phyloP scores from a whole-genome alignment of 2,888 invertebrate species.

The Cinara cedri region DNA sequence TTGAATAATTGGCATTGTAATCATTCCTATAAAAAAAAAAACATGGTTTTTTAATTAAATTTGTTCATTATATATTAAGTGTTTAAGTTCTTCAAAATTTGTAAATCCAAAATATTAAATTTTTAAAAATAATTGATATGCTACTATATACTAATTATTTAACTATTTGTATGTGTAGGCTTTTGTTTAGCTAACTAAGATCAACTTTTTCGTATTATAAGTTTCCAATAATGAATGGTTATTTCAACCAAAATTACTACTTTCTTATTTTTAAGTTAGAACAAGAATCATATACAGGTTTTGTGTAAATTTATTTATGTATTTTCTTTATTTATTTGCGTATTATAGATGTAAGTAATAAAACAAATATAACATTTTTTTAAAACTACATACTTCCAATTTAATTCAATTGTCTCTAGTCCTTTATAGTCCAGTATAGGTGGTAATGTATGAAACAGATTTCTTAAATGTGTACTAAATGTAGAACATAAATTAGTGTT shows the following conservation, averaged over 20 bases:
- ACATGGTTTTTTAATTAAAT: neutral
- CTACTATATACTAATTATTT: too few relatives aligned
- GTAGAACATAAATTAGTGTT: constrained; percentile 36
- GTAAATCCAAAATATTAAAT: neutral
- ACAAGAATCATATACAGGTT: neutral
- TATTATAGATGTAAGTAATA: neutral
- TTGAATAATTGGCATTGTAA: constrained; percentile 48
- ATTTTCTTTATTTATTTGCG: too few relatives aligned
- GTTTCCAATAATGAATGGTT: too few relatives aligned
- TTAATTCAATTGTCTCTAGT: constrained; percentile 40
- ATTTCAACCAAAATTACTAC: too few relatives aligned
- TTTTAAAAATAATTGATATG: neutral
- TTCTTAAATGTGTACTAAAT: constrained; percentile 41
- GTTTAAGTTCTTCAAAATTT: neutral
- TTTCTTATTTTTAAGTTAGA: too few relatives aligned
- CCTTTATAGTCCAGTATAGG: constrained; percentile 39
- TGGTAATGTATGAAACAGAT: constrained; percentile 24
- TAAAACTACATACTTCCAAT: constrained; percentile 33
- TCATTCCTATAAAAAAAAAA: constrained; percentile 20
- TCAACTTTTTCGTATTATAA: too few relatives aligned
- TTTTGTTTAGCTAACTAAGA: too few relatives aligned
- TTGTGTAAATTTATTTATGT: neutral
- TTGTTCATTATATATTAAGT: neutral
- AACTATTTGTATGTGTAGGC: too few relatives aligned
- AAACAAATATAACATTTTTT: too few relatives aligned